phyloP scores from a whole-genome alignment of 2,113 vertebrate genomes.

The Opisthocomus hoazin region DNA sequence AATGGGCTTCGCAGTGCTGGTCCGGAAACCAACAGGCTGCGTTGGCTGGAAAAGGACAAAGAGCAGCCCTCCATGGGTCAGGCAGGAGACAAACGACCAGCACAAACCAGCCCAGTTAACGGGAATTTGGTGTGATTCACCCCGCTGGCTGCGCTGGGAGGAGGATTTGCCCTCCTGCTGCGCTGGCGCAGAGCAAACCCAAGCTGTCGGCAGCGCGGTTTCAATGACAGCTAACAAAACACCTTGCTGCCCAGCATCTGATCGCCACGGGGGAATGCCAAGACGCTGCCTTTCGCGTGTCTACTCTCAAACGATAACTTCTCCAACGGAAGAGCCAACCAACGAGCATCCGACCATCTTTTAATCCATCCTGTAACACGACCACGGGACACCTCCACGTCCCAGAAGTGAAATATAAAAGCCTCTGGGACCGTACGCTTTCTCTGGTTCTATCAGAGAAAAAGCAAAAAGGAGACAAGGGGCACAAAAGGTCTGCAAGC shows the following conservation, averaged over 20 bases:
- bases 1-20: rapidly evolving
- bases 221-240: neutral
- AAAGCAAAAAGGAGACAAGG: neutral
- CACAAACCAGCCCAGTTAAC: neutral
- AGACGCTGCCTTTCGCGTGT: neutral
- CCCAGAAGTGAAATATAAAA: neutral
- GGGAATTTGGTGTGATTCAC: neutral
- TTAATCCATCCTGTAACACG: rapidly evolving
- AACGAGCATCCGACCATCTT: neutral
- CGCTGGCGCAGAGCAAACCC: neutral
- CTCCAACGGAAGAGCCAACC: neutral
- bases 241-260: neutral
- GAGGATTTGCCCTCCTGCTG: neutral
- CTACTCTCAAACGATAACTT: neutral
- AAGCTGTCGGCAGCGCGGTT: neutral
- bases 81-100: neutral
- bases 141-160: rapidly evolving
- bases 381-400: neutral
- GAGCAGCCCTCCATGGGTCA: no score
- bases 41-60: neutral
- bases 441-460: neutral
- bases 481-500: neutral
- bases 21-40: rapidly evolving
- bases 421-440: rapidly evolving
- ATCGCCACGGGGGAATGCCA: rapidly evolving